Percentiles rank a stretch among this genome's conserved stretches.
Evolutionary conservation across 2,888 invertebrate genomes (phyloP).

Genomic region (Ophion slaviceki): DNA sequence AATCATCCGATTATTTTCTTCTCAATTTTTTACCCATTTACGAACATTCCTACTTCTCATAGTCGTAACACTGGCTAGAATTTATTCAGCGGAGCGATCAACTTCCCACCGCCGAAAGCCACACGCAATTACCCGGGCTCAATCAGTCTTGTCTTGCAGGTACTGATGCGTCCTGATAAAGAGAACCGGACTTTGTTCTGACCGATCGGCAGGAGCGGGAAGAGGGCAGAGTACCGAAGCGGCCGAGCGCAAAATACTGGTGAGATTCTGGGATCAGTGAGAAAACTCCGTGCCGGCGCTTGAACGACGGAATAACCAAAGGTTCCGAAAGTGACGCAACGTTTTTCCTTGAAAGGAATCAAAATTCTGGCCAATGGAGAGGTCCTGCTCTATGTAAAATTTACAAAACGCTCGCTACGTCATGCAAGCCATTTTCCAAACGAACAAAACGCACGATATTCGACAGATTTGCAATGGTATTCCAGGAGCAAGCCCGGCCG

Average conservation of each 20-base stretch:
- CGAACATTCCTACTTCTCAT: neutral
- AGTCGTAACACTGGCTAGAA: neutral
- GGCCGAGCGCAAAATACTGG: constrained; percentile 27
- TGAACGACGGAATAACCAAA: neutral
- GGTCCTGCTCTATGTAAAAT: neutral
- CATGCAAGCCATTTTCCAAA: neutral
- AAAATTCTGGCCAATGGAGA: neutral
- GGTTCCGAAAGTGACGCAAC: neutral
- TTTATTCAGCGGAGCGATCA: neutral
- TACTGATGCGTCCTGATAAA: constrained; percentile 54
- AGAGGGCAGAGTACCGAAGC: constrained; percentile 15
- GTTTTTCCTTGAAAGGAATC: neutral
- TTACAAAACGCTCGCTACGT: neutral
- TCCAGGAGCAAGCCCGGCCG: neutral
- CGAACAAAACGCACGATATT: neutral
- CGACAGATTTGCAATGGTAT: neutral
- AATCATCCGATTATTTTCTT: too few species aligned
- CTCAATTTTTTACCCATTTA: too few species aligned
- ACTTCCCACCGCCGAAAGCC: neutral
- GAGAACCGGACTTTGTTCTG: constrained; percentile 56
- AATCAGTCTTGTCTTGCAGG: constrained; percentile 53
- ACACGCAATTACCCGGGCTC: neutral
- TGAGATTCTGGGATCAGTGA: constrained; percentile 22
- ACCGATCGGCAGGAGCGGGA: constrained; percentile 37
- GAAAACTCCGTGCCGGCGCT: neutral